Evolutionary conservation across 1,140 invertebrate genomes (phyloP).

Genomic region (Cotesia chilonis): DNA sequence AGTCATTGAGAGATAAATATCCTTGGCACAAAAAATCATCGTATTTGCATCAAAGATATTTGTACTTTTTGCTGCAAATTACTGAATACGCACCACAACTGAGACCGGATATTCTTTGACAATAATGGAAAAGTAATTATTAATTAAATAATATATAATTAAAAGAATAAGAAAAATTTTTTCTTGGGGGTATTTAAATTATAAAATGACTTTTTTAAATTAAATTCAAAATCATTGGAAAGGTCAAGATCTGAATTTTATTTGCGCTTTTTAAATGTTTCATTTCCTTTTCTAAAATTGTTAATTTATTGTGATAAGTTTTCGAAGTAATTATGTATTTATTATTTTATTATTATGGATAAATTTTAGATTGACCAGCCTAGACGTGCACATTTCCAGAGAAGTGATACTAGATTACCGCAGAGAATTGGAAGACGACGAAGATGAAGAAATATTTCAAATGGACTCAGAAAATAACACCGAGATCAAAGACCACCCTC

Average conservation of each 20-base stretch:
- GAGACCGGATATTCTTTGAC: conserved; percentile 70
- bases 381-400: conserved; percentile 74
- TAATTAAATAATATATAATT: too few species aligned
- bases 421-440: conserved; percentile 51
- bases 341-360: conserved; percentile 13
- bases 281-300: neutral
- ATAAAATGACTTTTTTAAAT: too few species aligned
- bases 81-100: conserved; percentile 72
- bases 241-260: neutral
- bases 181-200: too few species aligned
- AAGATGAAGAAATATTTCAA: conserved; percentile 62
- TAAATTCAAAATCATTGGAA: too few species aligned
- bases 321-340: neutral
- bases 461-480: conserved; percentile 60
- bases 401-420: conserved; percentile 66
- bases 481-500: conserved; percentile 56
- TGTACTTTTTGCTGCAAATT: conserved; percentile 73
- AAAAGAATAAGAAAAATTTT: too few species aligned
- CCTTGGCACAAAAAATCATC: conserved; percentile 72
- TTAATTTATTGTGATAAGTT: neutral
- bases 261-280: neutral
- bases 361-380: conserved; percentile 68
- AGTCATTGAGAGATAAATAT: conserved; percentile 67
- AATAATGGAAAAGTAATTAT: conserved; percentile 73
- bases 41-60: conserved; percentile 70